Evolutionary conservation across 2,888 invertebrate species (phyloP), one percentile per base, ranked within the genome.

Genomic region (Drosophila heteroneura): DNA sequence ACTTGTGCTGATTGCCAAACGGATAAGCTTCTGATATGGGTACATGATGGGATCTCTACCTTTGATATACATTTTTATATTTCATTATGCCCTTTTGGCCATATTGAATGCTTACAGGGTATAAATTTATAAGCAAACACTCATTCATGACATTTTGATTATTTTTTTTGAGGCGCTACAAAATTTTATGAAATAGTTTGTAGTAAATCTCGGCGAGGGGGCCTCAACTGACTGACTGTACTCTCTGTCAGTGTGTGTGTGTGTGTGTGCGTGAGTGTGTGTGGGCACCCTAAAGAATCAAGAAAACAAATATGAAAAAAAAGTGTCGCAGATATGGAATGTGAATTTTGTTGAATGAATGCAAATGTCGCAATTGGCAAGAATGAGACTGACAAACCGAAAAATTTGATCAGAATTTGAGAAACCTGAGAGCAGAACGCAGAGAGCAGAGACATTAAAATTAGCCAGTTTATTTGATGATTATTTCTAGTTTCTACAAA

Each of bases 141-240:
- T 59, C 74, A 70, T 81, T 81, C 81, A 82, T 82, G 61, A 73
- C 76, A 81, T 63, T 78, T 78, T 66, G 28, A 28, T 39, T 28
- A 19, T 28, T 58, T 49, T 49, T 35, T 66, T 62, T 59, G 66
- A 72, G 74, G 71, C 81, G 73, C 77, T 79, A 64, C 62, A 71
- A 61, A 68, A 60, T 54, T 60, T 74, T 76, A 75, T 85, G 71
- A 84, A 85, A 85, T 83, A 85, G 79, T 79, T 83, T 85, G 65
- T 83, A 85, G 83, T 81, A 84, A 83, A 81, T 69, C 76, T 73
- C 74, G 70, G 69, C 73, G 60, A 83, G 73, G 85, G 81, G 76
- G 70, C 76, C 74, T 70, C 54, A 83, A 70, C 63, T 41, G n/a
- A 12, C 6, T 41, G 37, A 32, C 28, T 63, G 28, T 44, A 6